These are phyloP conservation scores for Eurytoma adleriae DNA, from an alignment of 2,888 invertebrate genomes.

Conservation along the genomic window DNA sequence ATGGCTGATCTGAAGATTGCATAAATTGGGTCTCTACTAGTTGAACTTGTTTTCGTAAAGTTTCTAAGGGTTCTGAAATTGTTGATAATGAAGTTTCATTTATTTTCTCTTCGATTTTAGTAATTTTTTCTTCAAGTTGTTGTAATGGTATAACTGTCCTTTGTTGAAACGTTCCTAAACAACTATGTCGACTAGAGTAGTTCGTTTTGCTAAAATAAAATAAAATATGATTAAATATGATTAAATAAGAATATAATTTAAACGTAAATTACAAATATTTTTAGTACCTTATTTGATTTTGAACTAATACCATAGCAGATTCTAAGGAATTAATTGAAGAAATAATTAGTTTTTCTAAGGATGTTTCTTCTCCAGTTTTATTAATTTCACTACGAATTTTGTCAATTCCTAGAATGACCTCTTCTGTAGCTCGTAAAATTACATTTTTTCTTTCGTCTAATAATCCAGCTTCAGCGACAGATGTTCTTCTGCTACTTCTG, in stretches of 20 bases:
- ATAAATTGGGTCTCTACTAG: constrained; percentile 66
- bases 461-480: constrained; percentile 63
- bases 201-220: constrained; percentile 60
- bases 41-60: constrained; percentile 69
- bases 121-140: constrained; percentile 63
- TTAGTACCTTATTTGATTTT: constrained; percentile 62
- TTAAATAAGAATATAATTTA: neutral
- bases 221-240: neutral
- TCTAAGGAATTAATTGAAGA: constrained; percentile 60
- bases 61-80: constrained; percentile 68
- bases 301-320: constrained; percentile 62
- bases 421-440: constrained; percentile 64
- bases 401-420: constrained; percentile 60
- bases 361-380: constrained; percentile 39
- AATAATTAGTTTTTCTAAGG: constrained; percentile 48
- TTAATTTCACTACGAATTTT: constrained; percentile 57
- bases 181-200: constrained; percentile 62
- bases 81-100: constrained; percentile 61
- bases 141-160: constrained; percentile 63
- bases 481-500: constrained; percentile 64
- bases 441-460: constrained; percentile 67
- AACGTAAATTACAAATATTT: neutral
- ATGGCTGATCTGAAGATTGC: constrained; percentile 63
- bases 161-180: constrained; percentile 59
- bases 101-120: constrained; percentile 63